Base-by-base conservation (phyloP, 2,113 vertebrate genomes). In the Apodemus speciosus region DNA sequence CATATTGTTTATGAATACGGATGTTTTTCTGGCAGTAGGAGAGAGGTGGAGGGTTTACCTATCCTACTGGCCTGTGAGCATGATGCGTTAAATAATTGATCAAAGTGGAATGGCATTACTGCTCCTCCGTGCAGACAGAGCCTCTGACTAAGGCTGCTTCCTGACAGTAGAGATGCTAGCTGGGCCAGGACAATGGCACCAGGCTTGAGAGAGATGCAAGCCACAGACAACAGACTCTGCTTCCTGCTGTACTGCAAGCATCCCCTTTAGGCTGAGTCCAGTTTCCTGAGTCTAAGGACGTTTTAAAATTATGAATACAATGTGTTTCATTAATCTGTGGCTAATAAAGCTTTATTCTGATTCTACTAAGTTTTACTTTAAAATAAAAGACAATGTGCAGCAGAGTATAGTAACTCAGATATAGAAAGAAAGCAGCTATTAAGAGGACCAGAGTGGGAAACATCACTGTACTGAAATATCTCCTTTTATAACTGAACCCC, bases 1-100 rank as follows among this genome's bases (percentile, higher is more conserved):
- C 93, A 95, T 88, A 85, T 27, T 96, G 94, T 96, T 95, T 95
- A 95, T 6, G 23, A 95, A 96, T 94, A 85, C 62, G 91, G 88
- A 79, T 69, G 27, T 94, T 72, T 95, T 97, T 94, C 72, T 94
- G 93, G 56, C 88, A 79, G 93, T 88, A 60, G 62, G 76, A 92
- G 81, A 85, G 56, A 23, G 9, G 66, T 53, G 25, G 77, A 96
- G 27, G 56, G 71, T n/a, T 77, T 88, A n/a, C 73, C 58, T 64
- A 80, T 92, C 71, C 76, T 90, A 60, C 85, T 93, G 77, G 56
- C n/a, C 43, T 64, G 18, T 62, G 49, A 95, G 76, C 68, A 85
- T 89, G 88, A 85, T 79, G 90, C n/a, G 94, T 46, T 92, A 84
- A 96, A 94, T 95, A 95, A 93, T 1, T 88, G 87, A 95, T 86